Evolutionary conservation across 2,888 invertebrate species (phyloP).

Genomic region (Oscheius sp.): DNA sequence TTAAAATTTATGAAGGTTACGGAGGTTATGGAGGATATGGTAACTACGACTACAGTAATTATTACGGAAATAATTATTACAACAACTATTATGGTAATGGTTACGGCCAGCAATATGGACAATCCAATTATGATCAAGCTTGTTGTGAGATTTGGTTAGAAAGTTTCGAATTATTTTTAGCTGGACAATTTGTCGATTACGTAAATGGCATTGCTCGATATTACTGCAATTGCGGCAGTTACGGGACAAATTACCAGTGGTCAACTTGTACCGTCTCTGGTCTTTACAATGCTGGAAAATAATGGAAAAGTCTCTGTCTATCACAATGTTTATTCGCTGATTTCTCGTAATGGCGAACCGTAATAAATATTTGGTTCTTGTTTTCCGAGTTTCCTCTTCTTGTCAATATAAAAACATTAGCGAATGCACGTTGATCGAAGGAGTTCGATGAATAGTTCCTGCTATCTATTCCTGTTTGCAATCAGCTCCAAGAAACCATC

Average conservation of each 20-base stretch:
- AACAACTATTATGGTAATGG: background rate
- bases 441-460: no score
- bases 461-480: no score
- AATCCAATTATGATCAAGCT: no score
- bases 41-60: background rate
- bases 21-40: background rate
- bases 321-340: background rate
- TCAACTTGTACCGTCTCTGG: constrained; percentile 14
- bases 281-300: constrained; percentile 7
- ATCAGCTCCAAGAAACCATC: no score
- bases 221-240: constrained; percentile 21
- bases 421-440: no score
- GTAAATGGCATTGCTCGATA: constrained; percentile 19
- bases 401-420: background rate
- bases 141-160: no score
- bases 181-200: constrained; percentile 19
- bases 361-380: background rate
- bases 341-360: background rate
- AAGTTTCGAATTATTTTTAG: background rate
- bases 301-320: background rate
- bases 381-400: background rate
- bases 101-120: background rate
- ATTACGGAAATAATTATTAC: background rate
- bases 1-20: background rate
- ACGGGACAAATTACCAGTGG: constrained; percentile 15